A percentile compares a stretch with the other conserved stretches of the same genome.
These are phyloP conservation scores for Heterodera carotae DNA, from an alignment of 1,140 invertebrate genomes.

Conservation along the genomic window DNA sequence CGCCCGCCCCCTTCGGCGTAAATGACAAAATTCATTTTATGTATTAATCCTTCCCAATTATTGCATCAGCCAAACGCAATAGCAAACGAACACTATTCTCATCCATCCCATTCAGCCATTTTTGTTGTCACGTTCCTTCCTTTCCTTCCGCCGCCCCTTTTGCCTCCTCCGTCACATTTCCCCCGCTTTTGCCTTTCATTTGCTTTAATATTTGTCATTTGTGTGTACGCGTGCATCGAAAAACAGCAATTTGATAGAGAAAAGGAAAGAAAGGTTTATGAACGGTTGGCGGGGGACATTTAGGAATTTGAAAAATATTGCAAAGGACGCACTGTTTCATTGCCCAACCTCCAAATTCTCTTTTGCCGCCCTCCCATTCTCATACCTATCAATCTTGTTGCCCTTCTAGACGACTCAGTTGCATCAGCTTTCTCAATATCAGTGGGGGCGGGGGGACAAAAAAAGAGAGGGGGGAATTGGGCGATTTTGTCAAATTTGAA, in stretches of 20 bases:
- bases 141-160: not conserved
- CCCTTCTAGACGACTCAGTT: not conserved
- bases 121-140: slow-evolving; percentile 6
- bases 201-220: not conserved
- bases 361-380: not conserved
- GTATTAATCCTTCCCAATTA: not conserved
- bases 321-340: not conserved
- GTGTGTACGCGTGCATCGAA: no score
- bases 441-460: no score
- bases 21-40: no score
- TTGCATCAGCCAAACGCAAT: not conserved
- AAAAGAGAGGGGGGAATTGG: not conserved
- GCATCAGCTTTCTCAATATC: not conserved
- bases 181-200: not conserved
- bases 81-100: not conserved
- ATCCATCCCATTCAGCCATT: not conserved
- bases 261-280: no score
- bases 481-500: not conserved
- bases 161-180: not conserved
- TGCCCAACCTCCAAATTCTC: not conserved
- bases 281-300: not conserved
- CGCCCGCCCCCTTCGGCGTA: no score
- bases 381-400: not conserved
- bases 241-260: not conserved
- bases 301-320: not conserved